Conservation (phyloP, 2,797 vertebrate genomes). For the Coracias cyanogaster region DNA sequence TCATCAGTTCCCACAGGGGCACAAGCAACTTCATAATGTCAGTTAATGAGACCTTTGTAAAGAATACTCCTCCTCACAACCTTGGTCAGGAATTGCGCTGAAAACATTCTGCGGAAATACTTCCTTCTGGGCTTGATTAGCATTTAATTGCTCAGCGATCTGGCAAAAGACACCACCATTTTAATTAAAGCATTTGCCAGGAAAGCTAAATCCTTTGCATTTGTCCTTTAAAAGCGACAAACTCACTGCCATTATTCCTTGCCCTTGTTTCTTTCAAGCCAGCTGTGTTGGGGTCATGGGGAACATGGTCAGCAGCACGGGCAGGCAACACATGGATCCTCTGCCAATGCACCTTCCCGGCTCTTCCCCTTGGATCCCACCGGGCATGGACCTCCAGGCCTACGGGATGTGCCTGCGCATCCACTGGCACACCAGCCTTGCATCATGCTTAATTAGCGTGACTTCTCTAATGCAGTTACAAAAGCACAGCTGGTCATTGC, state of each 20-base stretch:
- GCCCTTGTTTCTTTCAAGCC: constrained; percentile 30
- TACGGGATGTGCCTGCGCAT: neutral
- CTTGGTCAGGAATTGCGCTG: neutral
- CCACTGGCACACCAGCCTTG: neutral
- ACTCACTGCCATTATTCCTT: constrained; percentile 14
- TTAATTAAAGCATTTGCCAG: constrained; percentile 59
- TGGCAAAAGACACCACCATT: constrained; percentile 57
- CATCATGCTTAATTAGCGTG: neutral
- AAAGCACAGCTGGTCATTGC: neutral
- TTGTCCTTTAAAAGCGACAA: constrained; percentile 18
- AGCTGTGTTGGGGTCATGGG: neutral
- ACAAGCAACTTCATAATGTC: neutral
- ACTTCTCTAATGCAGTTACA: neutral
- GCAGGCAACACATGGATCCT: neutral
- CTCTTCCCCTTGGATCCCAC: neutral
- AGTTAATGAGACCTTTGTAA: constrained; percentile 35
- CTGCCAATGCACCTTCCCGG: neutral
- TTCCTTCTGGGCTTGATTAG: constrained; percentile 45
- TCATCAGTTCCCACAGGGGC: neutral
- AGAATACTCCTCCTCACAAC: neutral
- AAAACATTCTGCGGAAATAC: constrained; percentile 16
- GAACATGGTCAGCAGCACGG: neutral
- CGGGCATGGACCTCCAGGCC: neutral
- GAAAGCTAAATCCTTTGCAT: constrained; percentile 37
- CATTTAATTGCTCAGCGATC: constrained; percentile 55